These are phyloP conservation scores for Hippoglossus stenolepis DNA, from an alignment of 2,113 vertebrate species.

Conservation along the genomic window DNA sequence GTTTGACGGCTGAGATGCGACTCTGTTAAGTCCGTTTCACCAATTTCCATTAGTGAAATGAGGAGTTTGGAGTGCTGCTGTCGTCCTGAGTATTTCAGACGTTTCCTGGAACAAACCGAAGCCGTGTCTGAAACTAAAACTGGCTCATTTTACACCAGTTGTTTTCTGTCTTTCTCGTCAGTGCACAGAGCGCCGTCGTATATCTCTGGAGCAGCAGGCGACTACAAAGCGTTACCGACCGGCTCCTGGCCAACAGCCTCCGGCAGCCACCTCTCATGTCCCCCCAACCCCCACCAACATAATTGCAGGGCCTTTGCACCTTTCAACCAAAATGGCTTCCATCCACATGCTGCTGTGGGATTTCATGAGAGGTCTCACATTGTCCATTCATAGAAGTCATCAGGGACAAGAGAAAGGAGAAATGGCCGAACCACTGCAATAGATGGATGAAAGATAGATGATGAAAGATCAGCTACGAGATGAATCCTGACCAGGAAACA, in stretches of 20 bases:
- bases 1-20: slow-evolving; percentile 10
- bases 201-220: not conserved
- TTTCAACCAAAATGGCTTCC: slow-evolving; percentile 63
- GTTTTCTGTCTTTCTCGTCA: slow-evolving; percentile 11
- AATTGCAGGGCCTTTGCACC: slow-evolving; percentile 45
- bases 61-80: not conserved
- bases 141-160: not conserved
- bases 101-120: not conserved
- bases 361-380: not conserved
- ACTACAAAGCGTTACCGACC: slow-evolving; percentile 48
- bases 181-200: not conserved
- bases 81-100: not conserved
- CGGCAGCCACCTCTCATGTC: slow-evolving; percentile 27
- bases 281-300: slow-evolving; percentile 34
- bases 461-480: not conserved
- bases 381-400: not conserved
- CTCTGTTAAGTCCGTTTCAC: slow-evolving; percentile 12
- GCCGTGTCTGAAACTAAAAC: not conserved
- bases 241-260: slow-evolving; percentile 52
- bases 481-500: not conserved
- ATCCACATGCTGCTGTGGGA: slow-evolving; percentile 40
- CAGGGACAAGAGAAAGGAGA: not conserved
- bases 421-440: not conserved
- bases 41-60: not conserved
- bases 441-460: not conserved